Evolutionary conservation across 2,888 invertebrate species (phyloP).

Genomic region (Synergus laeviventris): DNA sequence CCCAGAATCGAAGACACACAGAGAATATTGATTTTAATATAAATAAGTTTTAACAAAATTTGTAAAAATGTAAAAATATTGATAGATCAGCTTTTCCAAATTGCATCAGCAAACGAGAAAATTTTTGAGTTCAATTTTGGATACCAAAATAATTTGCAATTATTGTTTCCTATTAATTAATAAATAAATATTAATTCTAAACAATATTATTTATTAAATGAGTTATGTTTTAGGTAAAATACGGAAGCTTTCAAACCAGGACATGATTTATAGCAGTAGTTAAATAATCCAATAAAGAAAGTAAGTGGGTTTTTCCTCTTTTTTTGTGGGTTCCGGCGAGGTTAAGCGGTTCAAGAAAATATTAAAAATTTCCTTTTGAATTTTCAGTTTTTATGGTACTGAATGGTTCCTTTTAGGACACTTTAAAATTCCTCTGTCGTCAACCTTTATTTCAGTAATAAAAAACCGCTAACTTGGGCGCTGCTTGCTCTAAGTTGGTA

Average conservation of each 20-base stretch:
- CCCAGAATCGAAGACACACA: not conserved
- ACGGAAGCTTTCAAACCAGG: not conserved
- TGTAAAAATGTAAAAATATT: no score
- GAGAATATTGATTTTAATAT: not conserved
- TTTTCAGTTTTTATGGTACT: conserved; percentile 15
- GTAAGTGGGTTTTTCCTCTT: conserved; percentile 32
- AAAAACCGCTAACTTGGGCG: not conserved
- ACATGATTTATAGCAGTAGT: conserved; percentile 18
- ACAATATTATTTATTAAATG: not conserved
- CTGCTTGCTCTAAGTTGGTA: not conserved
- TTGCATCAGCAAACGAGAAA: no score
- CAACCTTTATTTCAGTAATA: conserved; percentile 25
- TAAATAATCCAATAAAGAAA: conserved; percentile 26
- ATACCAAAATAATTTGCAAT: no score
- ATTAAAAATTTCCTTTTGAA: conserved; percentile 16
- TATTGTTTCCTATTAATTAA: no score
- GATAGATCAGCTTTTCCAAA: no score
- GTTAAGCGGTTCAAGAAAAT: conserved; percentile 10
- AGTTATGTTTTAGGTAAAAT: not conserved
- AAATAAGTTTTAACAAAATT: no score
- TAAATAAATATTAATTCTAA: no score
- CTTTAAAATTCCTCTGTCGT: conserved; percentile 9
- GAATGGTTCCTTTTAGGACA: conserved; percentile 5
- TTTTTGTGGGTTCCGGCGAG: conserved; percentile 8
- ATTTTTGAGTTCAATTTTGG: not conserved